These are phyloP conservation scores for Nephrotoma appendiculata DNA, from an alignment of 2,888 invertebrate species.

Conservation along the genomic window DNA sequence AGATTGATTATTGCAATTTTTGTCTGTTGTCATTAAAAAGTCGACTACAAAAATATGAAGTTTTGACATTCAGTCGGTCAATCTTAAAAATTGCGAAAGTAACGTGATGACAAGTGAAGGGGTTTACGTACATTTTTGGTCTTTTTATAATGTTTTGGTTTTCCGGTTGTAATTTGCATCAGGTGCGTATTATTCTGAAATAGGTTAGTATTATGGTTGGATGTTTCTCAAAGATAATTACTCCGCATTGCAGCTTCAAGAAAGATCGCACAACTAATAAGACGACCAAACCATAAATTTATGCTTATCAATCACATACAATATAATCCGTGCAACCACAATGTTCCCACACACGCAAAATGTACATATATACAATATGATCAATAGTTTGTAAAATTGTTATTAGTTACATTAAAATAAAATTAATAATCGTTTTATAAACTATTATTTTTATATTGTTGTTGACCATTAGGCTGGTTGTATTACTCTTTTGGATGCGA, in stretches of 20 bases:
- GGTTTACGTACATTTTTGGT: neutral
- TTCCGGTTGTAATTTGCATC: neutral
- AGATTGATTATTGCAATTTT: neutral
- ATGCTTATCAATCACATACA: neutral
- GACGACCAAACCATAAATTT: neutral
- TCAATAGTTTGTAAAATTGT: neutral
- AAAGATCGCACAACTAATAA: neutral
- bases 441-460: neutral
- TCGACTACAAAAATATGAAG: neutral
- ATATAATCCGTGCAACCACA: neutral
- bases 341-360: neutral
- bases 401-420: neutral
- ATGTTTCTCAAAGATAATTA: neutral
- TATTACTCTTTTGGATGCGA: neutral
- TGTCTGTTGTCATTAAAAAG: neutral
- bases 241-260: neutral
- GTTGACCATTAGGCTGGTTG: neutral
- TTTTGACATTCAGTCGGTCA: neutral
- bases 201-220: neutral
- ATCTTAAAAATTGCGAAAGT: neutral
- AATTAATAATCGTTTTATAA: neutral
- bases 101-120: neutral
- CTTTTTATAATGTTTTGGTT: neutral
- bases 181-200: neutral
- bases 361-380: neutral